Evolutionary conservation across 2,113 vertebrate species (phyloP).

Genomic region (Maccullochella peelii): DNA sequence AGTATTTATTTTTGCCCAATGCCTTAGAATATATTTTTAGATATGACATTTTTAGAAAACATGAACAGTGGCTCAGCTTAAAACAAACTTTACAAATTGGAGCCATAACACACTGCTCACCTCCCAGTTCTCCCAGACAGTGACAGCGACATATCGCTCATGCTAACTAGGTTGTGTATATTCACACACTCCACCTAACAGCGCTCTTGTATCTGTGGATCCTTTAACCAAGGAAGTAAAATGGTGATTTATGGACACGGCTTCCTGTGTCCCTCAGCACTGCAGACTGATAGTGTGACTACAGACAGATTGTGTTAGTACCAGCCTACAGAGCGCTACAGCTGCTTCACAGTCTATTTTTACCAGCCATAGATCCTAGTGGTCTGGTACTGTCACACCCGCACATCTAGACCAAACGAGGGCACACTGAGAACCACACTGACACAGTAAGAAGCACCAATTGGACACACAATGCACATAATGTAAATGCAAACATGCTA

Average conservation of each 20-base stretch:
- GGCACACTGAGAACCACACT: constrained; percentile 24
- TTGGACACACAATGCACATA: background rate
- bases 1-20: background rate
- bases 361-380: constrained; percentile 71
- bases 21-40: background rate
- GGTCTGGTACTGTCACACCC: constrained; percentile 74
- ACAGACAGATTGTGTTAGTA: constrained; percentile 49
- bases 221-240: constrained; percentile 53
- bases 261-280: constrained; percentile 50
- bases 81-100: constrained; percentile 15
- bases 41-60: background rate
- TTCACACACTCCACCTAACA: constrained; percentile 33
- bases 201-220: constrained; percentile 1
- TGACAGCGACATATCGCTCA: constrained; percentile 32
- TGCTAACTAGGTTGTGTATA: constrained; percentile 55
- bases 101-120: background rate
- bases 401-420: constrained; percentile 61
- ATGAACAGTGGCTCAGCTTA: background rate
- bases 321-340: constrained; percentile 55
- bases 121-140: constrained; percentile 25
- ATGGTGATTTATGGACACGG: constrained; percentile 47
- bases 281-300: constrained; percentile 38
- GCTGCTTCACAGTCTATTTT: constrained; percentile 71
- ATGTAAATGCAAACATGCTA: background rate
- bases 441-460: background rate